phyloP scores from a whole-genome alignment of 2,113 vertebrate genomes.

The Festucalex cinctus region DNA sequence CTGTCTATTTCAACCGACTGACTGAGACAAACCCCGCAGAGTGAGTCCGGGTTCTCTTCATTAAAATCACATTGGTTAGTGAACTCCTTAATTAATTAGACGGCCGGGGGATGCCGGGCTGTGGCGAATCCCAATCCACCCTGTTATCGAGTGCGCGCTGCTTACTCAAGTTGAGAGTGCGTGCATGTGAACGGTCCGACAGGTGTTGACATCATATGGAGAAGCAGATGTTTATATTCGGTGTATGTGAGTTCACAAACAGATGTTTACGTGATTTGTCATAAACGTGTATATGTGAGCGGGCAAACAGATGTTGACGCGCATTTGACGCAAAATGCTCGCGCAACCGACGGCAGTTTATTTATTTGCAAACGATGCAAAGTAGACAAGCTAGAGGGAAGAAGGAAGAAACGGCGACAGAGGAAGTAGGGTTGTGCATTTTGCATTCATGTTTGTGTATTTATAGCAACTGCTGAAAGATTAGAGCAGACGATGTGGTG shows the following conservation, averaged over 20 bases:
- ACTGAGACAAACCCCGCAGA: too few relatives aligned
- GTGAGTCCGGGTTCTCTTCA: too few relatives aligned
- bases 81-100: constrained; percentile 15
- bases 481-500: neutral
- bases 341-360: neutral
- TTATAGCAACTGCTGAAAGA: constrained; percentile 15
- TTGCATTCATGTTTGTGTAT: constrained; percentile 11
- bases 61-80: neutral
- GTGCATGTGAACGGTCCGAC: neutral
- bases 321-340: neutral
- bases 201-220: neutral
- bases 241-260: too few relatives aligned
- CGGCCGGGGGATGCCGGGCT: neutral
- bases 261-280: neutral
- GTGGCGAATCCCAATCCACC: constrained; percentile 2
- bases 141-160: constrained; percentile 4
- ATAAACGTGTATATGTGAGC: too few relatives aligned
- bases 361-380: neutral
- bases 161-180: neutral
- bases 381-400: neutral
- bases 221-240: too few relatives aligned
- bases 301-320: too few relatives aligned
- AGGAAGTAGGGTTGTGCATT: neutral
- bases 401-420: neutral
- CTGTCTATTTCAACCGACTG: too few relatives aligned